Base-by-base conservation (phyloP, 2,113 vertebrate species). In the Ranitomeya variabilis region DNA sequence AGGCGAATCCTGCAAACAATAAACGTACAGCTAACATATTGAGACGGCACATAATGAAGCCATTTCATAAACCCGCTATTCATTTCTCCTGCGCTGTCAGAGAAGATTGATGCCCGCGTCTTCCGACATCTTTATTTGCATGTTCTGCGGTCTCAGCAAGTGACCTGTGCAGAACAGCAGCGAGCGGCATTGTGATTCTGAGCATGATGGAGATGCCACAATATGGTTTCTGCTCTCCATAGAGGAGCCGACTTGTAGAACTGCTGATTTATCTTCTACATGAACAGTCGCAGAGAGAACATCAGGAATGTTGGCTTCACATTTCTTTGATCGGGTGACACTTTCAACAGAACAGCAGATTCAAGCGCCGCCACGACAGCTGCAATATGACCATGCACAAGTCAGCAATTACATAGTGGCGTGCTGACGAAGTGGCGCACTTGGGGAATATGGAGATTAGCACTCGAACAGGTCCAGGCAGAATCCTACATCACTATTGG, bases 11-110 rank as follows among this genome's bases (percentile, higher is more conserved):
- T 23, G 60, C 62, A 21, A 83, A 78, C 21, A 67, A 84, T 31
- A 31, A 45, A 55, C 23, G 13, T 57, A 69, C 64, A 59, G 23
- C 19, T 12, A 64, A 78, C 81, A 85, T 78, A 79, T 57, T 67
- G 87, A 60, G 54, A 89, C 59, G 3, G 62, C 87, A n/a, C 73
- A 85, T 89, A 79, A 89, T 89, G 74, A 85, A 85, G 87, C 51
- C 81, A 67, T 89, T 79, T 78, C 59, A 67, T 69, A 85, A 85
- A 67, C 60, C 76, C 23, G 21, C 73, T 31, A 83, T 88, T 83
- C 57, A 66, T 80, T 77, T 83, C 76, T 81, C 79, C 54, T 55
- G 59, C 23, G 81, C 31, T 85, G 87, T 59, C 87, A 85, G 45
- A 51, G 18, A 26, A 84, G 74, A 85, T 89, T 85, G 82, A 89